Evolutionary conservation across 2,797 vertebrate species (phyloP).

Genomic region (Decapterus maruadsi): DNA sequence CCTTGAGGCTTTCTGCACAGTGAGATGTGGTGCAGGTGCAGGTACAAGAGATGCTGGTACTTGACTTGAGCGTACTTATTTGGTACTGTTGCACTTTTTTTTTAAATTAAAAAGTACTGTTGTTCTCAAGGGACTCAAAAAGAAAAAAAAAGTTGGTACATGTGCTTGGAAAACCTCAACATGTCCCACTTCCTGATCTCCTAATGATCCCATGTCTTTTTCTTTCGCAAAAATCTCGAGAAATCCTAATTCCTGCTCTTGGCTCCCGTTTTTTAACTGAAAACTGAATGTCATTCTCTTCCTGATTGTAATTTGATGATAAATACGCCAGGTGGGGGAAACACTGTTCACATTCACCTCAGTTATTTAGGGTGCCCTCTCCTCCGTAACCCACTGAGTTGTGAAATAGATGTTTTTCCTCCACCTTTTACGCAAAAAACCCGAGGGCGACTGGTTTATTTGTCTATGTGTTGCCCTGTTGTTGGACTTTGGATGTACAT

Average conservation of each 20-base stretch:
- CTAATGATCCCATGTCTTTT: constrained; percentile 45
- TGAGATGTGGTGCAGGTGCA: not conserved
- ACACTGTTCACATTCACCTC: not conserved
- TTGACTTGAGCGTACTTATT: constrained; percentile 24
- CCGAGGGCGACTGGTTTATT: not conserved
- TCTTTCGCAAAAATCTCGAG: not conserved
- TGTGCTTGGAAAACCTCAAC: constrained; percentile 23
- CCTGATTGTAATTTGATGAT: constrained; percentile 69
- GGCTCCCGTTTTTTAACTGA: constrained; percentile 28
- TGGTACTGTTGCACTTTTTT: constrained; percentile 43
- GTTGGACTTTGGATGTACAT: constrained; percentile 66
- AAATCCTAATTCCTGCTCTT: not conserved
- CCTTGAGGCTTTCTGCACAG: constrained; percentile 2
- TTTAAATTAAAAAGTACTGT: constrained; percentile 21
- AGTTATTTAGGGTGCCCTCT: not conserved
- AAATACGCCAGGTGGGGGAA: constrained; percentile 8
- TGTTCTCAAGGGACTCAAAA: not conserved
- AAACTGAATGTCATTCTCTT: constrained; percentile 70
- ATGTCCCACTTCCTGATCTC: constrained; percentile 22
- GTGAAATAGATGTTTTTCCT: not conserved
- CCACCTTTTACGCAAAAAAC: not conserved
- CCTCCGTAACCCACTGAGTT: not conserved
- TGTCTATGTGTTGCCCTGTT: constrained; percentile 25
- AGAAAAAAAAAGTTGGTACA: not conserved
- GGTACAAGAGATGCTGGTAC: constrained; percentile 28